These are phyloP conservation scores for Watersipora subatra DNA, from an alignment of 1,140 invertebrate genomes.

Conservation along the genomic window DNA sequence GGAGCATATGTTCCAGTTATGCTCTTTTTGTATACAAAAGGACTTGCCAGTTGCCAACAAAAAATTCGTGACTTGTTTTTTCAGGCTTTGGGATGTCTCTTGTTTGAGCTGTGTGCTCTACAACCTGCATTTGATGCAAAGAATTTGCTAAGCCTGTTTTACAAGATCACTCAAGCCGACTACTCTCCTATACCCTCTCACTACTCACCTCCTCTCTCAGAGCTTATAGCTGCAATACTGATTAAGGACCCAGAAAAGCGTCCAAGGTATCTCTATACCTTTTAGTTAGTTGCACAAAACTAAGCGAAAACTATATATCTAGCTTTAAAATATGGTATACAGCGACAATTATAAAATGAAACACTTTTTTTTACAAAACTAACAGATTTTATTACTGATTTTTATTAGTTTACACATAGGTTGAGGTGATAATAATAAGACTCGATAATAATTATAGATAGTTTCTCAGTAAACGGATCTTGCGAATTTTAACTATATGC, in stretches of 20 bases:
- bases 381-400: no score
- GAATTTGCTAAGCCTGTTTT: conserved; percentile 31
- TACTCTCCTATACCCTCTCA: conserved; percentile 23
- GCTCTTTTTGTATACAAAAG: no score
- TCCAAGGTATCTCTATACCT: conserved; percentile 22
- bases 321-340: background rate
- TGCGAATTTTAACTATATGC: no score
- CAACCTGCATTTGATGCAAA: conserved; percentile 32
- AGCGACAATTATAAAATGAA: background rate
- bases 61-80: no score
- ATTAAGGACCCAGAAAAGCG: conserved; percentile 28
- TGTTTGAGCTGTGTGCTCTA: conserved; percentile 33
- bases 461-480: no score
- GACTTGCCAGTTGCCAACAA: no score
- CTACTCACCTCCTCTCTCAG: conserved; percentile 19
- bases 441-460: no score
- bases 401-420: no score
- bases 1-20: no score
- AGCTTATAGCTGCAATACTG: conserved; percentile 20
- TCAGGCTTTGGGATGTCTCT: conserved; percentile 32
- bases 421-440: no score
- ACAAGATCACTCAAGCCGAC: conserved; percentile 34
- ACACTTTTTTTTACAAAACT: no score
- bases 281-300: background rate
- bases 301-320: background rate